Evolutionary conservation across 2,113 vertebrate species (phyloP), one percentile per base, ranked within the genome.

Genomic region (Chascanopsetta lugubris): DNA sequence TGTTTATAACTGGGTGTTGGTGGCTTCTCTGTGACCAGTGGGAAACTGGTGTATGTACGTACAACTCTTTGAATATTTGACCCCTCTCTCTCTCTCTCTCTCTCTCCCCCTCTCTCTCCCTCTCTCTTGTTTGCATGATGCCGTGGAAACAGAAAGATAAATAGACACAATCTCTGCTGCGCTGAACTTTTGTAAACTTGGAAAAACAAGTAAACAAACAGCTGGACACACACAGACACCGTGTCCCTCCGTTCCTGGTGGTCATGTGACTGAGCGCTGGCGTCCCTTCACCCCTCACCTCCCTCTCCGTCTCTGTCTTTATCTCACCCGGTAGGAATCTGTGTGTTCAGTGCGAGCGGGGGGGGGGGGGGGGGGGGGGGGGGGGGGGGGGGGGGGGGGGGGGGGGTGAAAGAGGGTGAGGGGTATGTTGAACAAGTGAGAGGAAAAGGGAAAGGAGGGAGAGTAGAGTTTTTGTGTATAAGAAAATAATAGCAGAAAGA

Each of bases 291-390:
- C 79, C 77, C 71, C 75, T 78, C 67, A 73, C 72, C 78, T 76
- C 65, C 51, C 77, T 12, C 3, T 60, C n/a, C 49, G 12, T 26
- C 55, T 36, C 51, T 46, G 30, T 68, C 69, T 88, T 79, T 84
- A 85, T 89, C 82, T 91, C 86, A 86, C 70, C 38, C 72, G n/a
- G 68, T 75, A 84, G 82, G 86, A 90, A 91, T 90, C 87, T 50
- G 69, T 71, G 69, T 64, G 66, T 73, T 80, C 55, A 53, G 78
- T 79, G 76, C 65, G 74, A 70, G 77, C 69, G 43, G 75, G 85
- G 85, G 88, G 88, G 84, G 72, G 81, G 85, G 87, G 88, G 84
- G 80, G 86, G 82, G 22, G 53, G 27, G 85, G 87, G 85, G 85
- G 83, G 73, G 62, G 45, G 61, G 63, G 57, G 34, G 17, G 32